Evolutionary conservation across 30 jellyfish, hydroid and myxozoan species (phyloP).

Genomic region (Turritopsis dohrnii): DNA sequence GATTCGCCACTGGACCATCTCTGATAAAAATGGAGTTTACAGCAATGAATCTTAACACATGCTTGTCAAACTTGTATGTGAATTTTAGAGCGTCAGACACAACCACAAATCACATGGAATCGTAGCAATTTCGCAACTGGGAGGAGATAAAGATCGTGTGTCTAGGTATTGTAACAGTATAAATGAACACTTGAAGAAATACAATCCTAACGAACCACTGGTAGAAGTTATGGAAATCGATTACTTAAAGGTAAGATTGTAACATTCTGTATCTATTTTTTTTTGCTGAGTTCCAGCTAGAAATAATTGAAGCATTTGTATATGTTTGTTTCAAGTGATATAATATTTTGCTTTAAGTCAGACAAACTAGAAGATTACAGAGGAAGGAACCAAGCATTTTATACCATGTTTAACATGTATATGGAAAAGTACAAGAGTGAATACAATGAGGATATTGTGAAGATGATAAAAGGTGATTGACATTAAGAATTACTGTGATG

Average conservation of each 20-base stretch:
- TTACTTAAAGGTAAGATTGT: not conserved
- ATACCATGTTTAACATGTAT: not conserved
- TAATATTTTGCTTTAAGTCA: slow-evolving; percentile 3
- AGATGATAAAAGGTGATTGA: slow-evolving; percentile 10
- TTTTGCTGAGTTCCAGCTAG: not conserved
- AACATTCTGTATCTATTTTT: not conserved
- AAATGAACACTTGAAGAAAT: not conserved
- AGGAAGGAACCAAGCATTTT: slow-evolving; percentile 13
- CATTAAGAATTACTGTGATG: not conserved
- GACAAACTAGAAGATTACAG: slow-evolving; percentile 11
- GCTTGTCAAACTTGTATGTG: too few relatives aligned
- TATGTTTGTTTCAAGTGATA: not conserved
- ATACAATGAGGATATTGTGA: slow-evolving; percentile 1
- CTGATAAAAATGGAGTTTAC: too few relatives aligned
- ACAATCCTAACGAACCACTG: not conserved
- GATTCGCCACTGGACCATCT: too few relatives aligned
- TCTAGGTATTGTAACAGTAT: not conserved
- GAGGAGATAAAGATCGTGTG: not conserved
- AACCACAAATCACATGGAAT: slow-evolving; percentile 25
- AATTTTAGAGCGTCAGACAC: slow-evolving; percentile 17
- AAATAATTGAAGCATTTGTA: too few relatives aligned
- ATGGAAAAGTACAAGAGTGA: not conserved
- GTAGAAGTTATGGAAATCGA: not conserved
- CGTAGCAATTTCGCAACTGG: slow-evolving; percentile 1
- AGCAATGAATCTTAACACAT: too few relatives aligned